Conservation (phyloP, 2,113 vertebrate genomes). For the Pseudorhombus dupliciocellatus region DNA sequence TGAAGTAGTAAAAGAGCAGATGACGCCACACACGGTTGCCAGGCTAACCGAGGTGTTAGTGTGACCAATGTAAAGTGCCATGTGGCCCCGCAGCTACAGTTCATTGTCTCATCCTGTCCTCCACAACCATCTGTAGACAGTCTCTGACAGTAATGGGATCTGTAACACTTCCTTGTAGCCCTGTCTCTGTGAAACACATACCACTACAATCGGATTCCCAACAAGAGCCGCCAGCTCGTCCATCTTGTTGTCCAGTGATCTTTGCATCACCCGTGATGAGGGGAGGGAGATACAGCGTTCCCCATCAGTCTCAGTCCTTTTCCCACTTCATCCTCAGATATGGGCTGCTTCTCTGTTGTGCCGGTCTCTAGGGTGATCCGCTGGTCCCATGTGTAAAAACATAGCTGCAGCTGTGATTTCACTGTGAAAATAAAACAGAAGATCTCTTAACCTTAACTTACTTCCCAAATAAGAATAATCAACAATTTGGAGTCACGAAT, state of each 20-base stretch:
- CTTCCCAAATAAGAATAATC: neutral
- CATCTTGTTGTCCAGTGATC: neutral
- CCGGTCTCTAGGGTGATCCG: neutral
- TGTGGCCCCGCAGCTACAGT: too few relatives aligned
- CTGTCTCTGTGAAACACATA: neutral
- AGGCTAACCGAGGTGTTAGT: neutral
- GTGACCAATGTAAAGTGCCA: too few relatives aligned
- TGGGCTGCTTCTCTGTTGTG: neutral
- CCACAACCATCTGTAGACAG: neutral
- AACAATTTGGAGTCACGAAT: neutral
- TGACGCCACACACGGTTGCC: neutral
- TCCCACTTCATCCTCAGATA: neutral
- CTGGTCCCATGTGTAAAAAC: neutral
- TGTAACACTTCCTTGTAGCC: neutral
- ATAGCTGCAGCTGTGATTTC: neutral
- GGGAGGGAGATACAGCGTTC: neutral
- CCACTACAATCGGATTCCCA: neutral
- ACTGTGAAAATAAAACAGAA: neutral
- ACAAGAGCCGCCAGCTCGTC: neutral
- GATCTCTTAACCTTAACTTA: too few relatives aligned
- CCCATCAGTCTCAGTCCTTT: neutral
- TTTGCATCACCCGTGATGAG: neutral
- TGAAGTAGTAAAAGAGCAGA: neutral
- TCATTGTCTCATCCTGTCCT: neutral
- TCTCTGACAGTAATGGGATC: neutral